Conservation (phyloP, 2,888 invertebrate genomes). For the Dasysyrphus albostriatus region DNA sequence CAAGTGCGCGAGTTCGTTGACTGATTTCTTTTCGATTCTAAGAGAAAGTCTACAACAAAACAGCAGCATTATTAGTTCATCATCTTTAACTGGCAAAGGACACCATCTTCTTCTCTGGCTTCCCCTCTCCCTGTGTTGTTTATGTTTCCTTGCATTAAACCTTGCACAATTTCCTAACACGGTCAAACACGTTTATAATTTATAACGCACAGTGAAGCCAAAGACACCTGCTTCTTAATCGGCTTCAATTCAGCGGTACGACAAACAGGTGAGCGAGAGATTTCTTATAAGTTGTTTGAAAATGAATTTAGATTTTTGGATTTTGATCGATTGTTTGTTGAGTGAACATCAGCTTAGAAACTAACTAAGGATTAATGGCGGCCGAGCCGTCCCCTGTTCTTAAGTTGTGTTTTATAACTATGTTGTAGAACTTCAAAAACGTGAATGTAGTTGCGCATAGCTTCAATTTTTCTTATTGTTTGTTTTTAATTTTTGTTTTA, state of each 20-base stretch:
- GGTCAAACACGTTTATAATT: constrained; percentile 35
- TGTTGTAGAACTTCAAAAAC: not conserved
- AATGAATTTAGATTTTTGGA: constrained; percentile 10
- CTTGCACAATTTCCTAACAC: constrained; percentile 37
- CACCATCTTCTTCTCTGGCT: not conserved
- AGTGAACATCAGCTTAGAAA: not conserved
- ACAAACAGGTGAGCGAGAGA: constrained; percentile 39
- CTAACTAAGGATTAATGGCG: constrained; percentile 6
- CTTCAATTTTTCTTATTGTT: not conserved
- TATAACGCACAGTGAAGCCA: constrained; percentile 13
- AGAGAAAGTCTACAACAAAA: not conserved
- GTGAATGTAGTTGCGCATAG: constrained; percentile 16
- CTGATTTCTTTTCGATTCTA: constrained; percentile 7
- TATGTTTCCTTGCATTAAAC: constrained; percentile 27
- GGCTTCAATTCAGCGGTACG: not conserved
- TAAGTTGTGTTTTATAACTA: not conserved
- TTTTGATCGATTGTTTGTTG: not conserved
- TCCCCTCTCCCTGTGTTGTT: constrained; percentile 2
- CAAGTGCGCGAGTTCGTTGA: constrained; percentile 47
- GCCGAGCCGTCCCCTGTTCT: constrained; percentile 11
- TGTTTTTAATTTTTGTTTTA: too few species aligned
- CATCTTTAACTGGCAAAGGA: constrained; percentile 15
- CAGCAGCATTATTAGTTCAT: not conserved
- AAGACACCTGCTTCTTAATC: constrained; percentile 43
- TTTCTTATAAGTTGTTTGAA: not conserved